Conservation (phyloP, 2,797 vertebrate genomes). For the Chrosomus eos region DNA sequence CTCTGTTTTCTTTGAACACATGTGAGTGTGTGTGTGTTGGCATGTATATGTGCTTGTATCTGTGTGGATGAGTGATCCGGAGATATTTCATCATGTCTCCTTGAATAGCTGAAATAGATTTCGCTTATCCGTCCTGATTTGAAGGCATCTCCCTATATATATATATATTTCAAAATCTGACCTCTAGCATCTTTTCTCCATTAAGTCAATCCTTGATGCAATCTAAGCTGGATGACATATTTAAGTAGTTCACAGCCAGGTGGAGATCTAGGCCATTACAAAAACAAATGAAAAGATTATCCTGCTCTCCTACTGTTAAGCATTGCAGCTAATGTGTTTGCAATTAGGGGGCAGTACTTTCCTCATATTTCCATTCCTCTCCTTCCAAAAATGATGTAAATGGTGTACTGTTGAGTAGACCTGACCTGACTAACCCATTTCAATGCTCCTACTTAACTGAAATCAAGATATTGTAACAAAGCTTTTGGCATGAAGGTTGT, state of each 20-base stretch:
- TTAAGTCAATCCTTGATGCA: constrained; percentile 56
- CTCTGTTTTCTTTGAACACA: constrained; percentile 9
- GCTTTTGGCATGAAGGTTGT: constrained; percentile 36
- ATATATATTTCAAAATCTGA: constrained; percentile 54
- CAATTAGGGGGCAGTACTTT: constrained; percentile 62
- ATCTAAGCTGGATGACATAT: constrained; percentile 60
- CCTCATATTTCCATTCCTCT: constrained; percentile 19
- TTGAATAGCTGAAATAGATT: constrained; percentile 46
- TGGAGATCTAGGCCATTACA: constrained; percentile 64
- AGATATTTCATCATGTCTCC: not conserved
- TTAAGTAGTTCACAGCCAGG: constrained; percentile 60
- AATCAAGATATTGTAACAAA: constrained; percentile 34
- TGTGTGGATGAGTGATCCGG: constrained; percentile 6
- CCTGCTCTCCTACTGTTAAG: constrained; percentile 64
- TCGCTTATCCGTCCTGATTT: constrained; percentile 48
- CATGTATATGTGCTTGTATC: not conserved
- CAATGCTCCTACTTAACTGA: constrained; percentile 25
- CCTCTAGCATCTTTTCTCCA: constrained; percentile 67
- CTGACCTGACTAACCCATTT: constrained; percentile 42
- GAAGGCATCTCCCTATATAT: constrained; percentile 56
- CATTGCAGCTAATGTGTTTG: constrained; percentile 52
- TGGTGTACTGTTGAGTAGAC: constrained; percentile 26
- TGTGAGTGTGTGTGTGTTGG: not conserved
- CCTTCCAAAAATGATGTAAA: constrained; percentile 44
- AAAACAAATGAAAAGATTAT: constrained; percentile 69